Evolutionary conservation across 2,888 invertebrate species (phyloP).

Genomic region (Augiades crinisus): DNA sequence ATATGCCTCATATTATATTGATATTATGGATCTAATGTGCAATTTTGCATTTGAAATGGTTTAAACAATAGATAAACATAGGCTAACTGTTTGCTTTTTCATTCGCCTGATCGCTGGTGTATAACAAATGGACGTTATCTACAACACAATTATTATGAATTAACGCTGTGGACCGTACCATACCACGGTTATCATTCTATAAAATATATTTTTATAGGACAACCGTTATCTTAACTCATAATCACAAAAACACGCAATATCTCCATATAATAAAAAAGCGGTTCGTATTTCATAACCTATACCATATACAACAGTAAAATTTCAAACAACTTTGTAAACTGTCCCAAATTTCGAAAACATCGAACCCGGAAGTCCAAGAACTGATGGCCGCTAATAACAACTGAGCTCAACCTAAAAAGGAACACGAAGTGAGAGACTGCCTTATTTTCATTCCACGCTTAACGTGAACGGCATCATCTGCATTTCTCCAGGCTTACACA

Average conservation of each 20-base stretch:
- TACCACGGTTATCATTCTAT: background rate
- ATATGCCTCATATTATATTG: no score
- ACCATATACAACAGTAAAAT: no score
- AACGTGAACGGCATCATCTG: background rate
- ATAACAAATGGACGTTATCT: background rate
- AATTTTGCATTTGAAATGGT: background rate
- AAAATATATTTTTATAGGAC: no score
- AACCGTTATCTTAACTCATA: no score
- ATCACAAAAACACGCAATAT: no score
- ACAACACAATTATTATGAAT: background rate
- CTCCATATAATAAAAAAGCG: no score
- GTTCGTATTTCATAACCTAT: no score
- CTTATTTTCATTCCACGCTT: background rate
- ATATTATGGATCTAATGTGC: background rate
- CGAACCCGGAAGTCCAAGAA: no score
- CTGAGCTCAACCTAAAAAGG: no score
- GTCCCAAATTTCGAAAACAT: no score
- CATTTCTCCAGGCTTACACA: background rate
- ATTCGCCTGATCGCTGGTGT: background rate
- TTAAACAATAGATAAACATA: constrained; percentile 1
- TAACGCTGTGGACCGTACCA: background rate
- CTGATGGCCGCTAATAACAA: no score
- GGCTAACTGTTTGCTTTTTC: background rate
- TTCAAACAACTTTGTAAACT: no score
- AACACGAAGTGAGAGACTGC: background rate